Evolutionary conservation across 2,888 invertebrate genomes (phyloP).

Genomic region (Tinea trinotella): DNA sequence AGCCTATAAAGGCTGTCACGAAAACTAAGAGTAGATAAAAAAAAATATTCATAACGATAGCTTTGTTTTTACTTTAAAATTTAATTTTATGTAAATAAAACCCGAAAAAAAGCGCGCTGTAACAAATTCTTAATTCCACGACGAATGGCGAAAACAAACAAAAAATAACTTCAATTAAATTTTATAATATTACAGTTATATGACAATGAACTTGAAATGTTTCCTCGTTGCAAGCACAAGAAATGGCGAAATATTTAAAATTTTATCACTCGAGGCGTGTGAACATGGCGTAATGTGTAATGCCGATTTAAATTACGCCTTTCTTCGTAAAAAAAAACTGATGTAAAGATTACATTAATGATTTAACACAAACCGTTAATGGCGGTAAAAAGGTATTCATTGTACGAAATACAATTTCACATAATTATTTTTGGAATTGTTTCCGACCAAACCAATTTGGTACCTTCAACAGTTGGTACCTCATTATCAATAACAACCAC

Average conservation of each 20-base stretch:
- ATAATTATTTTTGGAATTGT: constrained; percentile 5
- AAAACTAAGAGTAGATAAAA: too few relatives aligned
- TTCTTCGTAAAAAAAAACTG: background rate
- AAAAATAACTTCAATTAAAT: constrained; percentile 6
- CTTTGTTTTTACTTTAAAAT: too few relatives aligned
- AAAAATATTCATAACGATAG: too few relatives aligned
- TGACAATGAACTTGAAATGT: constrained; percentile 15
- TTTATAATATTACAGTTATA: constrained; percentile 14
- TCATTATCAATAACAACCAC: too few relatives aligned
- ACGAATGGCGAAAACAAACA: constrained; percentile 1
- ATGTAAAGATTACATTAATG: constrained; percentile 11
- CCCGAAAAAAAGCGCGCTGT: background rate
- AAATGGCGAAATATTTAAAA: constrained; percentile 11
- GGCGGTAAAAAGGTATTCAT: background rate
- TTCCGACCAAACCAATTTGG: background rate
- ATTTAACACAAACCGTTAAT: constrained; percentile 2
- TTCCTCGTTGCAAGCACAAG: background rate
- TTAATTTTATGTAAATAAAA: background rate
- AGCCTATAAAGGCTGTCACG: too few relatives aligned
- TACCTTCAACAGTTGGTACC: too few relatives aligned
- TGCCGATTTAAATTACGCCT: constrained; percentile 4
- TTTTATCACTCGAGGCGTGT: constrained; percentile 16
- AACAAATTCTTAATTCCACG: constrained; percentile 1
- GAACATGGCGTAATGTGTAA: constrained; percentile 6
- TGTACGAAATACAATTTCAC: background rate